A percentile compares a stretch with the other conserved stretches of the same genome.
Evolutionary conservation across 2,888 invertebrate species (phyloP).

Genomic region (Drosophila formosana): DNA sequence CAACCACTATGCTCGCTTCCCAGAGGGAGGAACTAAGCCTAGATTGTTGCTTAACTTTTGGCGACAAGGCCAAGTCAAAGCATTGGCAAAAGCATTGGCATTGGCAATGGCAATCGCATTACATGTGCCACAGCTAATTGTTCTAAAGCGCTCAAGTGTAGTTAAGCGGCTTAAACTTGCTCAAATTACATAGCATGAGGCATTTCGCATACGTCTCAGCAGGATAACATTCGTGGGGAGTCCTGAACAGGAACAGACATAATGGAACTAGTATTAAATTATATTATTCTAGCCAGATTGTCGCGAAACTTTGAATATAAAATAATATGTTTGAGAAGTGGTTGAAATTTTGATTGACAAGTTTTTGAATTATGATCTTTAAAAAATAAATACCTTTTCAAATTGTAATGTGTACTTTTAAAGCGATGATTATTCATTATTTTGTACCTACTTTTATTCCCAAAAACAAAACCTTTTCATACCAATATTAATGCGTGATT

Average conservation of each 20-base stretch:
- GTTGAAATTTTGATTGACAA: no score
- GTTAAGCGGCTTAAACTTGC: slow-evolving; percentile 65
- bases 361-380: no score
- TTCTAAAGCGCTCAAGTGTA: slow-evolving; percentile 67
- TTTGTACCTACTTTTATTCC: no score
- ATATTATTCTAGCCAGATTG: no score
- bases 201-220: not conserved
- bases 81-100: no score
- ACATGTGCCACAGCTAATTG: slow-evolving; percentile 58
- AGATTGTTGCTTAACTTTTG: slow-evolving; percentile 39
- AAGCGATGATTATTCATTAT: no score
- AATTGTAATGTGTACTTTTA: no score
- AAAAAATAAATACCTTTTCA: no score
- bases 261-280: not conserved
- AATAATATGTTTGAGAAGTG: no score
- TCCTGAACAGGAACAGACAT: not conserved
- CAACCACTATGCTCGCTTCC: slow-evolving; percentile 26
- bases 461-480: no score
- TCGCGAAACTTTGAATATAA: no score
- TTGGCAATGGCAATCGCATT: slow-evolving; percentile 25
- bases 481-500: no score
- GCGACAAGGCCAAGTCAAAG: slow-evolving; percentile 30
- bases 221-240: slow-evolving; percentile 4
- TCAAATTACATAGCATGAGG: slow-evolving; percentile 23
- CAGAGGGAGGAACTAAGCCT: slow-evolving; percentile 8